phyloP scores from a whole-genome alignment of 2,888 invertebrate genomes.

The Rhorus exstirpatorius region DNA sequence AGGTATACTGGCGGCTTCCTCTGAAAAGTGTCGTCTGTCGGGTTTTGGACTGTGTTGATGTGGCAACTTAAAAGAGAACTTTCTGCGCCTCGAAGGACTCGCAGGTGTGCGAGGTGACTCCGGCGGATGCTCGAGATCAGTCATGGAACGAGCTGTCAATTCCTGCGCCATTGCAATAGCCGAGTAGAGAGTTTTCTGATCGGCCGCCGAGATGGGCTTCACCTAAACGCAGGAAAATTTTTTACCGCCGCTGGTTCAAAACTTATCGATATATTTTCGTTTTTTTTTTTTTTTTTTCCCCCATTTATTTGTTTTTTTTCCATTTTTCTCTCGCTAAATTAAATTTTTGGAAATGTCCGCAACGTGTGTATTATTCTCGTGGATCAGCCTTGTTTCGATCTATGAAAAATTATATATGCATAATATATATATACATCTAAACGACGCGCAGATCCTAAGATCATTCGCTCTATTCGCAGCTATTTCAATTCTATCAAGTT shows the following conservation, averaged over 20 bases:
- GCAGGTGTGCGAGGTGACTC: conserved; percentile 86
- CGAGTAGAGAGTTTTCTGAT: conserved; percentile 95
- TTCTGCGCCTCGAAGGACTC: conserved; percentile 89
- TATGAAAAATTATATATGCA: neutral
- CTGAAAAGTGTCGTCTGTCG: conserved; percentile 95
- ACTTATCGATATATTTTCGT: conserved; percentile 73
- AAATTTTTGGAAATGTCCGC: too few species aligned
- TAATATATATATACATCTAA: conserved; percentile 15
- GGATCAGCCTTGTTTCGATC: too few species aligned
- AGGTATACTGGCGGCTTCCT: conserved; percentile 94
- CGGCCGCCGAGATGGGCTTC: conserved; percentile 97
- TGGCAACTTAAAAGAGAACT: conserved; percentile 93
- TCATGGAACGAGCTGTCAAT: conserved; percentile 89
- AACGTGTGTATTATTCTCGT: too few species aligned
- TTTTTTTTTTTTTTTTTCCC: conserved; percentile 80
- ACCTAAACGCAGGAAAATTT: conserved; percentile 87
- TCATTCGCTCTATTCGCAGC: conserved; percentile 55
- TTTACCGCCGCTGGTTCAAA: conserved; percentile 72
- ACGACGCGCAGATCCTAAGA: conserved; percentile 57
- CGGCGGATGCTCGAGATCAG: conserved; percentile 84
- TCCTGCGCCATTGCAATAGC: conserved; percentile 98
- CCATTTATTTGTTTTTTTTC: conserved; percentile 64
- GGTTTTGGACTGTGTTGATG: conserved; percentile 88
- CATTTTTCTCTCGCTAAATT: too few species aligned
- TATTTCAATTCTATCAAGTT: conserved; percentile 42